phyloP scores from a whole-genome alignment of 1,140 invertebrate genomes.

The Leptestheria dahalacensis region DNA sequence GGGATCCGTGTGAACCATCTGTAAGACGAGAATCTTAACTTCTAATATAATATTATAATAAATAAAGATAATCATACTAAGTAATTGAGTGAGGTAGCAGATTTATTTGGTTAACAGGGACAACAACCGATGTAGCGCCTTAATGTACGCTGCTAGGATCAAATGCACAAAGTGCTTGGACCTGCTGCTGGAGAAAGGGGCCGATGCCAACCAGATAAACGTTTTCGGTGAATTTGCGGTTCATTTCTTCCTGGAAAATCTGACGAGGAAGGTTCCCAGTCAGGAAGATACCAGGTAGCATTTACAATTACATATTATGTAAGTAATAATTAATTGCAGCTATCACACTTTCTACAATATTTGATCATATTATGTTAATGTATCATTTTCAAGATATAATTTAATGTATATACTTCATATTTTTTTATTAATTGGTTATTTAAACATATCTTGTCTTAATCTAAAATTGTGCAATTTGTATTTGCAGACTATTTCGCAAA shows the following conservation, averaged over 20 bases:
- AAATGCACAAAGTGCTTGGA: neutral
- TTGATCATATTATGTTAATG: too few relatives aligned
- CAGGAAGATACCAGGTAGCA: neutral
- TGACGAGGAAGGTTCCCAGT: neutral
- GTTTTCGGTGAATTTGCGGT: neutral
- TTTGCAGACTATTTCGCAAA: neutral
- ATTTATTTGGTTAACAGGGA: neutral
- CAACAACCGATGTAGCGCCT: neutral
- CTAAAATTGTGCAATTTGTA: too few relatives aligned
- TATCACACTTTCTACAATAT: too few relatives aligned
- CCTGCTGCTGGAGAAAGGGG: neutral
- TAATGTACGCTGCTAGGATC: neutral
- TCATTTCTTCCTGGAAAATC: neutral
- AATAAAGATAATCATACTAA: too few relatives aligned
- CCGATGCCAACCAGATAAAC: neutral
- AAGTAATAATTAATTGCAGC: too few relatives aligned
- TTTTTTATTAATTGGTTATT: neutral
- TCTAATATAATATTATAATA: too few relatives aligned
- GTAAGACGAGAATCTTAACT: too few relatives aligned
- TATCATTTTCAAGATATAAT: too few relatives aligned
- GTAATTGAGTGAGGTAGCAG: neutral
- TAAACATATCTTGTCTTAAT: neutral
- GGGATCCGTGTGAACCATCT: neutral
- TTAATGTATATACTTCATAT: neutral
- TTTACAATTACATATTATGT: too few relatives aligned